These are phyloP conservation scores for Austrofundulus limnaeus DNA, from an alignment of 2,113 vertebrate species.

Conservation along the genomic window DNA sequence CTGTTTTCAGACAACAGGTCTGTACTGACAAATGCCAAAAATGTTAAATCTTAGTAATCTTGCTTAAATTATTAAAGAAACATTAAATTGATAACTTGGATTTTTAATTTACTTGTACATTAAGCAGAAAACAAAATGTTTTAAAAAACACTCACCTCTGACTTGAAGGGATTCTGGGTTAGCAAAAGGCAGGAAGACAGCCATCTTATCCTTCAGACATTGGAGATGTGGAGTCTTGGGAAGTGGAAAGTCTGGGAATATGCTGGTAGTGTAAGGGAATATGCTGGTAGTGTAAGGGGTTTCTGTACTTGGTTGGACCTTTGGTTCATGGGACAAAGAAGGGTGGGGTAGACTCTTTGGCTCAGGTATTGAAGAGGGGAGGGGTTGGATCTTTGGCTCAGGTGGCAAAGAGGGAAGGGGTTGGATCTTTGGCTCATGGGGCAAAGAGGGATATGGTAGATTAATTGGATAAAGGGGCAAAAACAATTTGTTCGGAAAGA, in stretches of 20 bases:
- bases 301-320: not conserved
- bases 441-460: too few relatives aligned
- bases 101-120: not conserved
- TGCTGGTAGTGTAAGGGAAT: not conserved
- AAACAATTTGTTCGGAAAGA: too few relatives aligned
- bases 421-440: too few relatives aligned
- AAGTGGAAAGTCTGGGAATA: slow-evolving; percentile 8
- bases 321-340: slow-evolving; percentile 9
- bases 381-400: too few relatives aligned
- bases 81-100: too few relatives aligned
- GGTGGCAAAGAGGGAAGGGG: too few relatives aligned
- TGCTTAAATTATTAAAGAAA: too few relatives aligned
- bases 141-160: slow-evolving; percentile 65
- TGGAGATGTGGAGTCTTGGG: slow-evolving; percentile 27
- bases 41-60: too few relatives aligned
- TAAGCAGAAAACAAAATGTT: not conserved
- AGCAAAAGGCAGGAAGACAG: slow-evolving; percentile 64
- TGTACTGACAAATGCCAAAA: too few relatives aligned
- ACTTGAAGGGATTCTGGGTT: slow-evolving; percentile 69
- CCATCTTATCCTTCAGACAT: slow-evolving; percentile 56
- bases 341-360: not conserved
- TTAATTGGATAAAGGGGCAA: too few relatives aligned
- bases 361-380: too few relatives aligned
- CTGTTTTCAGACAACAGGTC: too few relatives aligned
- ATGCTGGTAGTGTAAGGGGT: not conserved